Conservation (phyloP, 2,797 vertebrate species). For the Sebastolobus altivelis region DNA sequence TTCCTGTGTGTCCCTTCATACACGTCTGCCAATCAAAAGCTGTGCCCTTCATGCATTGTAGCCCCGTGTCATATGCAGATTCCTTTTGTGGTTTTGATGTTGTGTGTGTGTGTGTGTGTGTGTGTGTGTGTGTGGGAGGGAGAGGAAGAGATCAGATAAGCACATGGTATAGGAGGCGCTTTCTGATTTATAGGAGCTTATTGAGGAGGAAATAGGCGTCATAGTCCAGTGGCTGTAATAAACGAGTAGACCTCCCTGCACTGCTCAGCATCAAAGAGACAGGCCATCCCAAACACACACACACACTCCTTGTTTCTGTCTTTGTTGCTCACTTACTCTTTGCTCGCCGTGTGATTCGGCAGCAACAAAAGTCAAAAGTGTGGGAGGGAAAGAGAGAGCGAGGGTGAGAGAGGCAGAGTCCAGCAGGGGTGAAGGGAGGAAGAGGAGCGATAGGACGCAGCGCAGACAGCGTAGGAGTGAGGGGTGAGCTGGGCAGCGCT, state of each 20-base stretch:
- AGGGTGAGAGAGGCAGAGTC: slow-evolving; percentile 34
- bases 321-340: slow-evolving; percentile 22
- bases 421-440: slow-evolving; percentile 68
- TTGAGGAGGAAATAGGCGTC: slow-evolving; percentile 81
- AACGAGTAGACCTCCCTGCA: slow-evolving; percentile 63
- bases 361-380: slow-evolving; percentile 40
- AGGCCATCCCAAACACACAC: slow-evolving; percentile 37
- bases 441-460: slow-evolving; percentile 50
- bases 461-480: slow-evolving; percentile 46
- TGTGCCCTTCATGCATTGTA: slow-evolving; percentile 72
- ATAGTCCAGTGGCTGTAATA: slow-evolving; percentile 81
- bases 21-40: slow-evolving; percentile 68
- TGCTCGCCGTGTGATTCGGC: slow-evolving; percentile 19
- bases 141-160: slow-evolving; percentile 57
- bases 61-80: slow-evolving; percentile 63
- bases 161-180: slow-evolving; percentile 41
- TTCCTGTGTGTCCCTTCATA: slow-evolving; percentile 33
- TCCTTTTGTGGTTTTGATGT: slow-evolving; percentile 48
- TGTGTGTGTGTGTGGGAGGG: neutral
- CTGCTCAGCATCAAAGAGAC: slow-evolving; percentile 62
- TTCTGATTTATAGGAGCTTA: slow-evolving; percentile 79
- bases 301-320: slow-evolving; percentile 15
- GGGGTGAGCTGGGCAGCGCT: slow-evolving; percentile 40
- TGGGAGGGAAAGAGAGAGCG: slow-evolving; percentile 36
- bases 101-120: slow-evolving; percentile 19